Evolutionary conservation across 2,888 invertebrate species (phyloP).

Genomic region (Phasia obesa): DNA sequence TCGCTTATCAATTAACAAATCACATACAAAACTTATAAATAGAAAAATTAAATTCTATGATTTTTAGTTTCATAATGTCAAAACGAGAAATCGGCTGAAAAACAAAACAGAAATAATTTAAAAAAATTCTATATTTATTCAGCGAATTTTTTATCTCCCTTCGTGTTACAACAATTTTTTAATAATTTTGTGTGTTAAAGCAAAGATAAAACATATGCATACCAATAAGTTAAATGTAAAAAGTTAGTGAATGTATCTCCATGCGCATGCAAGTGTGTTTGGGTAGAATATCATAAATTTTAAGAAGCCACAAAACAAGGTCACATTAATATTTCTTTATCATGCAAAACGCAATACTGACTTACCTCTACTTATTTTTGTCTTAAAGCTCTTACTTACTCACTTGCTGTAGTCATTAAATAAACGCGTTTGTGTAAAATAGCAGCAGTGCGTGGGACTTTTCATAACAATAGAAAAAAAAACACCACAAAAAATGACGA

Average conservation of each 20-base stretch:
- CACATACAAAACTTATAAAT: no score
- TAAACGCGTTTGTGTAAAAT: neutral
- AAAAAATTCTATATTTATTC: no score
- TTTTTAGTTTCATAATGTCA: no score
- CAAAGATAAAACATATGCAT: neutral
- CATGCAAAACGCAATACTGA: slow-evolving; percentile 61
- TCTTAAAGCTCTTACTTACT: neutral
- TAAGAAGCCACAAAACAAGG: slow-evolving; percentile 66
- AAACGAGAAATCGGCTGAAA: no score
- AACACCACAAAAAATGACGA: neutral
- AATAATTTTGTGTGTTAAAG: slow-evolving; percentile 1
- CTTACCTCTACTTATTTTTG: slow-evolving; percentile 18
- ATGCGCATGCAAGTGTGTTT: neutral
- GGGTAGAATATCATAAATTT: slow-evolving; percentile 66
- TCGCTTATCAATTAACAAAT: no score
- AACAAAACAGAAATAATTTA: no score
- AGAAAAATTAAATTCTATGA: no score
- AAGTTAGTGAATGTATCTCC: neutral
- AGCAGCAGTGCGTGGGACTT: neutral
- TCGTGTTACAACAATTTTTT: no score
- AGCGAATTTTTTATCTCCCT: no score
- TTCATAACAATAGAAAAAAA: no score
- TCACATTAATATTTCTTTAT: slow-evolving; percentile 67
- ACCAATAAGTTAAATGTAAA: neutral
- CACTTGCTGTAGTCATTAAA: neutral